Conservation (phyloP, 2,113 vertebrate genomes). For the Ptychochromis oligacanthus region DNA sequence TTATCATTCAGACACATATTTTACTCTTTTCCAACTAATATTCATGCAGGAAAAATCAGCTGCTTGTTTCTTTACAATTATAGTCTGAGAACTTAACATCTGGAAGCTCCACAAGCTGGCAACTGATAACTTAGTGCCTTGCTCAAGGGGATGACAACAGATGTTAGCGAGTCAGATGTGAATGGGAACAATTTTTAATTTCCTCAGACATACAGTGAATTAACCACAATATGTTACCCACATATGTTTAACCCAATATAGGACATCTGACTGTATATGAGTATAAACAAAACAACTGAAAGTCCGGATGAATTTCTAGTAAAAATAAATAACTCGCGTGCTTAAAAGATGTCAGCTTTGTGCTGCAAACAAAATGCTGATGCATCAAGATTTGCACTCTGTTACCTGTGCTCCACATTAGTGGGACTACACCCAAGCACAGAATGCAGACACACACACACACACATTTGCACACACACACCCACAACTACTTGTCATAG, state of each 20-base stretch:
- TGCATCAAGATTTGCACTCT: neutral
- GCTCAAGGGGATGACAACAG: neutral
- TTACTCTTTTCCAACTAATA: neutral
- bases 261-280: neutral
- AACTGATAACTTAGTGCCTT: neutral
- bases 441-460: slow-evolving; percentile 17
- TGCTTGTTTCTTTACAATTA: neutral
- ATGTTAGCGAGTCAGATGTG: neutral
- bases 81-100: slow-evolving; percentile 17
- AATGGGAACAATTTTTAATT: neutral
- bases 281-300: neutral
- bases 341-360: neutral
- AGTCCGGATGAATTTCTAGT: neutral
- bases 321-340: neutral
- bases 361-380: neutral
- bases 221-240: neutral
- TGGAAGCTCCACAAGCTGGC: slow-evolving; percentile 5
- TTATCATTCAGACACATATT: neutral
- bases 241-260: neutral
- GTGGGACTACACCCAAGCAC: slow-evolving; percentile 2
- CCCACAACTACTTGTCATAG: neutral
- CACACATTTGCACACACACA: neutral
- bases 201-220: neutral
- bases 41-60: neutral
- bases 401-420: slow-evolving; percentile 13